A percentile compares a stretch with the other conserved stretches of the same genome.
Evolutionary conservation across 1,140 invertebrate species (phyloP).

Genomic region (Trichonephila clavipes): DNA sequence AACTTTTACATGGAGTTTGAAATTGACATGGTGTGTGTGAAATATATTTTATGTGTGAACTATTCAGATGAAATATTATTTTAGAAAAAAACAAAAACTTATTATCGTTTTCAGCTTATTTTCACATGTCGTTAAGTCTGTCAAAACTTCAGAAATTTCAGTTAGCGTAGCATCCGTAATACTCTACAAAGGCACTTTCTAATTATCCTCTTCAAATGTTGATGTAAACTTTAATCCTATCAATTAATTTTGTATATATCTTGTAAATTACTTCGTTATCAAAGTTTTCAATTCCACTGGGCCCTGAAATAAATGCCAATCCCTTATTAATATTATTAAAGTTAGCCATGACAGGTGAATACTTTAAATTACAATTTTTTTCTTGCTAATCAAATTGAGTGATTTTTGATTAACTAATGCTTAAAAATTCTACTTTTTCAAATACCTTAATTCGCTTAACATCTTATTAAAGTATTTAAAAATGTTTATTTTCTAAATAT

Average conservation of each 20-base stretch:
- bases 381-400: not conserved
- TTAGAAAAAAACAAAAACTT: not conserved
- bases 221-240: constrained; percentile 26
- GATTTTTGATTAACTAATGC: not conserved
- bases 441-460: not conserved
- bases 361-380: not conserved
- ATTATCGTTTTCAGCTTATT: not conserved
- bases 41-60: not conserved
- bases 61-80: not conserved
- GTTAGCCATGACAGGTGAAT: not conserved
- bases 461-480: not conserved
- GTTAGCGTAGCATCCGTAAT: not conserved
- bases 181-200: not conserved
- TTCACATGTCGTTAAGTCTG: not conserved
- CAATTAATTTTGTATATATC: constrained; percentile 24
- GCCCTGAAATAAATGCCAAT: not conserved
- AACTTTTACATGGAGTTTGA: not conserved
- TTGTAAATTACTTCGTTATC: constrained; percentile 33
- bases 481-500: too few relatives aligned
- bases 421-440: not conserved
- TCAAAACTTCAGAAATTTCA: constrained; percentile 11
- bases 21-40: not conserved
- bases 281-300: constrained; percentile 2
- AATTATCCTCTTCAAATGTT: constrained; percentile 33
- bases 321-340: constrained; percentile 14